Base-by-base conservation (phyloP, 2,113 vertebrate species). In the Oncorhynchus clarkii region DNA sequence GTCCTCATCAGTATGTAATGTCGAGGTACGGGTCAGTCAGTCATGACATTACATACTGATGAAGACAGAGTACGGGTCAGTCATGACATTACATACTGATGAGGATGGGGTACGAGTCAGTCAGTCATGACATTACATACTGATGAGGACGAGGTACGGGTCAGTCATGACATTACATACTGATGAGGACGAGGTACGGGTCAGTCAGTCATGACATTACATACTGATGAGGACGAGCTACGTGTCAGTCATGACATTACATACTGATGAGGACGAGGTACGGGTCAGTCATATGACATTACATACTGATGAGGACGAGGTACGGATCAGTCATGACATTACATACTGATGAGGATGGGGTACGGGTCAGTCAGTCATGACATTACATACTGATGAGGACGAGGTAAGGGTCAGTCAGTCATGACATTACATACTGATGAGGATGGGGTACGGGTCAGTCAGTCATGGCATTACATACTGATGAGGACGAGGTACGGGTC, bases 121-220 rank as follows among this genome's bases (percentile, higher is more conserved):
- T 31, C 6, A 39, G 24, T 26, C 1, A 27, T 24, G 29, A 31
- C 29, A 31, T 31, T 31, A 31, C 29, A 31, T 31, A 31, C 29
- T 31, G 97, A 99, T 84, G 97, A 98, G 88, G 96, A 97, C 88
- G 94, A 94, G 90, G 97, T 99, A 92, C 91, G 96, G 31, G 0
- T 34, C 29, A 31, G 29, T 29, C 60, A 73, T 34, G 34, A 34
- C 34, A 34, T 34, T 1, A 34, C 5, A 34, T 34, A 34, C 31
- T 34, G 97, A 99, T 84, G 97, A 98, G 88, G 96, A 97, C 87
- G 94, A 94, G 89, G 97, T 99, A 92, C 91, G 95, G 95, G 1
- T 31, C 31, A 5, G 5, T 34, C 31, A 31, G 27, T 27, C 1
- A 34, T 34, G 31, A 34, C 31, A 34, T 34, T 6, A 34, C 31